Percentiles rank a stretch among this genome's conserved stretches.
Conservation (phyloP, 2,797 vertebrate genomes). For the Megaceryle alcyon region DNA sequence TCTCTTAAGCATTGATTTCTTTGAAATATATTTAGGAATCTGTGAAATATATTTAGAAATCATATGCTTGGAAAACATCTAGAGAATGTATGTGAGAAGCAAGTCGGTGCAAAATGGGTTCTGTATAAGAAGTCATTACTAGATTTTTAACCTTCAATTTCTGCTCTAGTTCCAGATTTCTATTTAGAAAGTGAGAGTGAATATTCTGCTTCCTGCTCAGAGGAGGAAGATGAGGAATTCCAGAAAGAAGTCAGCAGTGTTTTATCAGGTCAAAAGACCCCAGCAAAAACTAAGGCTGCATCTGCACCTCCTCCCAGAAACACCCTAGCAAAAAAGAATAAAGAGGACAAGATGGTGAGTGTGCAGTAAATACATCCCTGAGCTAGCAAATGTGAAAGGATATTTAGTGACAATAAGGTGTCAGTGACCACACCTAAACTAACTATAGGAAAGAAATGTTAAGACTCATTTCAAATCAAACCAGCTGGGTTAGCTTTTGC, state of each 20-base stretch:
- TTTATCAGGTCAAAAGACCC: constrained; percentile 29
- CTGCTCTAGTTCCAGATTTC: constrained; percentile 78
- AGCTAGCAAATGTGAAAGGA: background rate
- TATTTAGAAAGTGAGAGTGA: constrained; percentile 93
- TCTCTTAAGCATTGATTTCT: background rate
- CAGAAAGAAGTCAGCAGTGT: constrained; percentile 57
- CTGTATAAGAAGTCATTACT: background rate
- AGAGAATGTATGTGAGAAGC: background rate
- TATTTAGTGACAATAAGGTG: background rate
- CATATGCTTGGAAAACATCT: background rate
- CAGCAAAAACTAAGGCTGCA: constrained; percentile 23
- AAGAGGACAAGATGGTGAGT: constrained; percentile 81
- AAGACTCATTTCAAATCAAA: background rate
- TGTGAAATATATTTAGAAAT: background rate
- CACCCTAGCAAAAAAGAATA: constrained; percentile 86
- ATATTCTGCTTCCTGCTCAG: constrained; percentile 91
- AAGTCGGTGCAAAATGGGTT: background rate
- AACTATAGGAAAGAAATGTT: background rate
- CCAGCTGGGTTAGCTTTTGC: background rate
- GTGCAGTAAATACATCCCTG: background rate
- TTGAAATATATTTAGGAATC: background rate
- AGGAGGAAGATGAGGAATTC: constrained; percentile 64
- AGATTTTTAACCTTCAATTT: constrained; percentile 25
- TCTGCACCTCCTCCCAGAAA: constrained; percentile 75
- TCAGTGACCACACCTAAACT: background rate